These are phyloP conservation scores for Porites cylindrica DNA, from an alignment of 92 coral and sea anemone genomes.

Conservation along the genomic window DNA sequence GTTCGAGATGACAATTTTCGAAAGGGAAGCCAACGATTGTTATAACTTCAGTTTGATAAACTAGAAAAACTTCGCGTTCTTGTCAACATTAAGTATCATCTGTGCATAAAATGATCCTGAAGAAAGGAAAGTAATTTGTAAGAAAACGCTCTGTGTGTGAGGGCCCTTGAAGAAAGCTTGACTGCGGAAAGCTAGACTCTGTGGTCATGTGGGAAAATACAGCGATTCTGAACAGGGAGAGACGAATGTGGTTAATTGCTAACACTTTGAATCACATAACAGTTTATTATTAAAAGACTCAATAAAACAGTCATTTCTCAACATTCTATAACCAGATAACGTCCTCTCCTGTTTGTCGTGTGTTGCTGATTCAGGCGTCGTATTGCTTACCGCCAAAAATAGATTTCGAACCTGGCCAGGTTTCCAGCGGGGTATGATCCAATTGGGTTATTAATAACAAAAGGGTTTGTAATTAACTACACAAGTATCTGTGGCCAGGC, in stretches of 20 bases:
- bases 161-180: too few relatives aligned
- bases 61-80: too few relatives aligned
- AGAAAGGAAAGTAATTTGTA: too few relatives aligned
- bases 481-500: conserved; percentile 49
- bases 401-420: background rate
- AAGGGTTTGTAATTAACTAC: conserved; percentile 69
- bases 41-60: background rate
- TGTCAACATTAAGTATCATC: too few relatives aligned
- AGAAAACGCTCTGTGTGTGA: too few relatives aligned
- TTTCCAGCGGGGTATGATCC: background rate
- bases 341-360: background rate
- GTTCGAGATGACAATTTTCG: background rate
- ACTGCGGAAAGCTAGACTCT: too few relatives aligned
- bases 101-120: too few relatives aligned
- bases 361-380: background rate
- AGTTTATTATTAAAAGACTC: background rate
- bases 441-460: conserved; percentile 25
- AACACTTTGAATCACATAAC: background rate
- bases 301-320: background rate
- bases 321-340: too few relatives aligned
- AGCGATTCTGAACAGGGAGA: too few relatives aligned
- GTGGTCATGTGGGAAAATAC: too few relatives aligned
- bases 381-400: conserved; percentile 10
- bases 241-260: too few relatives aligned
- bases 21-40: background rate